Evolutionary conservation across 1,140 invertebrate species (phyloP), one percentile per base, ranked within the genome.

Genomic region (Drosophila biarmipes): DNA sequence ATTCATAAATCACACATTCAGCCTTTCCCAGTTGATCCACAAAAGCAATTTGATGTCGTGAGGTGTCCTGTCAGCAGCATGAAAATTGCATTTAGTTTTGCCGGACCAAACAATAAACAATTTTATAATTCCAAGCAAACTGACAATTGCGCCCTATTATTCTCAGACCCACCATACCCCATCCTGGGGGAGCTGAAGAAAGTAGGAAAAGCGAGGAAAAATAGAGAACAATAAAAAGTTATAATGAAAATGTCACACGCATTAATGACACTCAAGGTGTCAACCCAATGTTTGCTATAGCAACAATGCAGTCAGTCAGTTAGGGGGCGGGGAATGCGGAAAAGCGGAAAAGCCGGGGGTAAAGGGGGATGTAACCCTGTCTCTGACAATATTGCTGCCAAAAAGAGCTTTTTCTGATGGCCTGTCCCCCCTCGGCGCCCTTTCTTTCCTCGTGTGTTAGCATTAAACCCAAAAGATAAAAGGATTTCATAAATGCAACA

Each of bases 241-340:
- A 85, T 85, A 85, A 86, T 86, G 82, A 85, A 85, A 85, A 86
- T 86, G 81, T 85, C 81, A 85, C 67, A 78, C 79, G 73, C 81
- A 85, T 85, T 85, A 85, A 85, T 85, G 81, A 87, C 81, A 85
- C 81, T 86, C 82, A 85, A 86, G 81, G 81, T 85, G 81, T 87
- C 81, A 85, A 48, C 73, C 63, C 67, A 49, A 49, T 73, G 78
- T 82, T 78, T 78, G 59, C 42, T 57, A 31, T 49, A 40, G 61
- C 72, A 73, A 56, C 61, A 67, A 46, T 66, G 66, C 71, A 79
- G 42, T 51, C 38, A 57, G 51, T 45, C 45, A 59, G 57, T 19
- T 43, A 46, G 31, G 35, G 54, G 24, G 42, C 24, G 19, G 21
- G 2, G 21, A 31, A 12, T 12, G n/a, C 5, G 21, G 48, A 57